phyloP scores from a whole-genome alignment of 1,140 invertebrate species.

The Apis mellifera region DNA sequence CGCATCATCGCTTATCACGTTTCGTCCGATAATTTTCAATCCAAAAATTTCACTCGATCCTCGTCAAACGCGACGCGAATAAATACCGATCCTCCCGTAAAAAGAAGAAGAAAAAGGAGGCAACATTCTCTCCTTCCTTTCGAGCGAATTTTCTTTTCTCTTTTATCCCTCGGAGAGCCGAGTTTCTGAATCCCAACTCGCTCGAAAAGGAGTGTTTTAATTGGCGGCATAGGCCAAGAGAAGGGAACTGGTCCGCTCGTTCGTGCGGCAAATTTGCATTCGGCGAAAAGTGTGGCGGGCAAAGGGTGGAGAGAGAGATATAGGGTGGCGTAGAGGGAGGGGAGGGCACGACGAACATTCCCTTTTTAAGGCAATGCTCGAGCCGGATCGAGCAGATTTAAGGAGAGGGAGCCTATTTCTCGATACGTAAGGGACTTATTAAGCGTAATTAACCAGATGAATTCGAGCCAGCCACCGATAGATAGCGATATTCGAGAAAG shows the following conservation, averaged over 20 bases:
- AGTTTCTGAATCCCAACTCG: conserved; percentile 29
- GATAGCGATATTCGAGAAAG: conserved; percentile 2
- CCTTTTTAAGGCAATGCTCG: conserved; percentile 58
- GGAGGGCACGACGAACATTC: not conserved
- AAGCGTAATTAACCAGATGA: conserved; percentile 50
- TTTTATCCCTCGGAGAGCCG: not conserved
- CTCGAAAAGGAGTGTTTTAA: conserved; percentile 79
- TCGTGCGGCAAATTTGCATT: conserved; percentile 63
- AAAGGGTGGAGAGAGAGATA: not conserved
- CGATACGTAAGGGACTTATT: conserved; percentile 31
- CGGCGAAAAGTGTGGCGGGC: conserved; percentile 25
- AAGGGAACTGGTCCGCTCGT: conserved; percentile 50
- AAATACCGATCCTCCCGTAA: too few relatives aligned
- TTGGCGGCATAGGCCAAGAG: conserved; percentile 70
- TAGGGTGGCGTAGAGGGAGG: not conserved
- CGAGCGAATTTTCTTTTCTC: not conserved
- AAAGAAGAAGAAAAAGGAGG: not conserved
- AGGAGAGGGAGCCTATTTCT: not conserved
- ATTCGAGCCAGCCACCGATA: too few relatives aligned
- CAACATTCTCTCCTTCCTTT: not conserved
- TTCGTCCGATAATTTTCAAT: too few relatives aligned
- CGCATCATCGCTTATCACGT: too few relatives aligned
- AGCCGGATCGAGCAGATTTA: conserved; percentile 54
- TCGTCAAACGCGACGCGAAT: too few relatives aligned
- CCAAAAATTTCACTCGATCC: too few relatives aligned